Conservation (phyloP, 2,797 vertebrate species). For the Muraenolepis orangiensis region DNA sequence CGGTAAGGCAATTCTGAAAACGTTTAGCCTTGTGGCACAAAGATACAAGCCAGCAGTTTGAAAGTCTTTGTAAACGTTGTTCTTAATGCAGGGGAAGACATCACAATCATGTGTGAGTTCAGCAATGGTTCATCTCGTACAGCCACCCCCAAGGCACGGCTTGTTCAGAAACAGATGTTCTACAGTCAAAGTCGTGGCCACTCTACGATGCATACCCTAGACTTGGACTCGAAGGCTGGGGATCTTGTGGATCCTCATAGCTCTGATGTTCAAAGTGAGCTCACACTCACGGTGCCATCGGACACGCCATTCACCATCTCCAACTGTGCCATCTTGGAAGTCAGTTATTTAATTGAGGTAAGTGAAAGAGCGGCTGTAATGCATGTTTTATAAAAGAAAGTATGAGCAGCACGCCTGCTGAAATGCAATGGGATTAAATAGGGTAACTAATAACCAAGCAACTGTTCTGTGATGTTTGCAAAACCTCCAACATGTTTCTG, state of each 20-base stretch:
- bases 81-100: constrained; percentile 48
- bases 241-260: constrained; percentile 11
- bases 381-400: not conserved
- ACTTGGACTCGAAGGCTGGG: constrained; percentile 1
- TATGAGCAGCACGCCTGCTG: not conserved
- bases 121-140: constrained; percentile 42
- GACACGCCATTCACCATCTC: constrained; percentile 28
- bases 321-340: constrained; percentile 52
- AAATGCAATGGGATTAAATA: not conserved
- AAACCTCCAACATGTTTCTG: not conserved
- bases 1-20: constrained; percentile 30
- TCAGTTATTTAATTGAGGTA: constrained; percentile 53
- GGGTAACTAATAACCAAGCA: not conserved
- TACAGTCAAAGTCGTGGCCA: not conserved
- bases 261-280: constrained; percentile 16
- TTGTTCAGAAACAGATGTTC: constrained; percentile 45
- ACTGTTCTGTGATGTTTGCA: not conserved
- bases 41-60: not conserved
- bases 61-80: not conserved
- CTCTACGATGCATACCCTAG: accelerated
- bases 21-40: not conserved
- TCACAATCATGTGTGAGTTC: constrained; percentile 45
- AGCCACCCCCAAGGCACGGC: constrained; percentile 34
- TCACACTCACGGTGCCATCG: constrained; percentile 42
- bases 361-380: constrained; percentile 10